Evolutionary conservation across 2,797 vertebrate species (phyloP), one percentile per base, ranked within the genome.

Genomic region (Novumbra hubbsi): DNA sequence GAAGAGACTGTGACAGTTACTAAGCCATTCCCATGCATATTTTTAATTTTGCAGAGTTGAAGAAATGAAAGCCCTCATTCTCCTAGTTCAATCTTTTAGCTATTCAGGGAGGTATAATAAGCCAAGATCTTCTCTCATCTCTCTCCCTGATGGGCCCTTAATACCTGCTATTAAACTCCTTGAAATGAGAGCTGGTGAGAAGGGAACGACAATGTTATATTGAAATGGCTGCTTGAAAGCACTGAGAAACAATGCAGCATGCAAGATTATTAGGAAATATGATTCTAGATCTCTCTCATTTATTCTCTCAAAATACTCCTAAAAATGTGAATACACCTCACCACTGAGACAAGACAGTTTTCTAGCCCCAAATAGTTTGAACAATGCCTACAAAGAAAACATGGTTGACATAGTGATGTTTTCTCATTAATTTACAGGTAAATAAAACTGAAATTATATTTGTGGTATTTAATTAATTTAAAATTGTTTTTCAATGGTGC

Each of bases 141-240:
- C 15, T 73, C 68, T 52, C 12, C 9, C 63, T 65, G 63, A 65
- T 65, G 63, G 63, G 50, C 73, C 64, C 34, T 71, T 81, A 78
- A 80, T 82, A 77, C 38, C 52, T 41, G 79, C 60, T 32, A 72
- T 80, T 77, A 55, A 19, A 79, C 82, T 75, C 52, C 75, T 81
- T 64, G 30, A 49, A 60, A 76, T 78, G 69, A 67, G 49, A 55
- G 3, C 84, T 83, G 88, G 88, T 83, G 84, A 89, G 84, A 75
- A 81, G 85, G 83, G 90, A 90, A 14, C 8, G 27, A 34, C 30
- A 57, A 34, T 71, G 41, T 9, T 45, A 45, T 45, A 45, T 71
- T 14, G 5, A 71, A 71, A 57, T 52, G 70, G 12, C 24, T 34
- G 28, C 84, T 83, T 78, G 71, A 80, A 48, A 76, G 72, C 83